Conservation (phyloP, 1,140 invertebrate species). For the Mamestra configurata region DNA sequence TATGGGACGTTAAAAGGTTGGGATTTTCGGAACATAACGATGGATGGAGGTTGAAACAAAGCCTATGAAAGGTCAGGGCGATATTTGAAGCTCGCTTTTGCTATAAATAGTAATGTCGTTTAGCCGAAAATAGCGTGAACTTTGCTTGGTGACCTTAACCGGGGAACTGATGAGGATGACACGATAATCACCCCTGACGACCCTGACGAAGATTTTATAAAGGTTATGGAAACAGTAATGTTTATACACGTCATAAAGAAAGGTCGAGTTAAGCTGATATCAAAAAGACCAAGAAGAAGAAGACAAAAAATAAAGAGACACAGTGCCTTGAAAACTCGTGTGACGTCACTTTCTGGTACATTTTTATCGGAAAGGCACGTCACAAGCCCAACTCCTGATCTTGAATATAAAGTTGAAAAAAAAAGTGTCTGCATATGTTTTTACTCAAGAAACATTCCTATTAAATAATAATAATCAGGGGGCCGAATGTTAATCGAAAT, state of each 20-base stretch:
- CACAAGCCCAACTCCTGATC: too few species aligned
- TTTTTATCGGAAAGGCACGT: too few species aligned
- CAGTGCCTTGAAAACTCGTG: too few species aligned
- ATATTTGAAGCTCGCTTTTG: slow-evolving; percentile 44
- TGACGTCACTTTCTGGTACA: too few species aligned
- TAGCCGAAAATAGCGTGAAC: slow-evolving; percentile 61
- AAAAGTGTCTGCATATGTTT: too few species aligned
- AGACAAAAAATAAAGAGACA: too few species aligned
- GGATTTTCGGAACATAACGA: not conserved
- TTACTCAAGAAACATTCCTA: too few species aligned
- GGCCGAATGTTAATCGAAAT: too few species aligned
- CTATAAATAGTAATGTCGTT: slow-evolving; percentile 63
- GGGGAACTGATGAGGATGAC: slow-evolving; percentile 33
- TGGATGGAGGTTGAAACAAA: slow-evolving; percentile 14
- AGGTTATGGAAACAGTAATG: not conserved
- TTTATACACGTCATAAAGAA: not conserved
- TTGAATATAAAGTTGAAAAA: too few species aligned
- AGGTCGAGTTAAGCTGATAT: too few species aligned
- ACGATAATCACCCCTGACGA: slow-evolving; percentile 15
- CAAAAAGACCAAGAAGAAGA: too few species aligned
- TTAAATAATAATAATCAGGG: too few species aligned
- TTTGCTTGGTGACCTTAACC: slow-evolving; percentile 48
- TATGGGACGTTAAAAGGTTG: not conserved
- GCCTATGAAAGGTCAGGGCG: slow-evolving; percentile 57
- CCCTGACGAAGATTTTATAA: not conserved